These are phyloP conservation scores for Melanostoma scalare DNA, from an alignment of 2,888 invertebrate species.

Conservation along the genomic window DNA sequence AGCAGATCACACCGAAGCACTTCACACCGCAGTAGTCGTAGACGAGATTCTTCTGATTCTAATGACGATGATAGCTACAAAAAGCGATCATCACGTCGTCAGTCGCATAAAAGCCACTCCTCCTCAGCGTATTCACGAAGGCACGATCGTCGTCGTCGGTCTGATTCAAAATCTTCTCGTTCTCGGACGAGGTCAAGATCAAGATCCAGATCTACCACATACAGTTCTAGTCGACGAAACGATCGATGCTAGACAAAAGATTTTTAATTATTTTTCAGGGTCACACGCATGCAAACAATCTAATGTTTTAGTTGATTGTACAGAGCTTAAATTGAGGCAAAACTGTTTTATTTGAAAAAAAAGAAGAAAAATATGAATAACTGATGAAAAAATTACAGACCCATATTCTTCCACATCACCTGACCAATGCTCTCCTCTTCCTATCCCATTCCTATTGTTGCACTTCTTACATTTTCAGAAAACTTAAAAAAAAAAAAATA, in stretches of 20 bases:
- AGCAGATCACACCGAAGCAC: conserved; percentile 38
- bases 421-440: conserved; percentile 19
- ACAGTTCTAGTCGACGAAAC: conserved; percentile 59
- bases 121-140: conserved; percentile 54
- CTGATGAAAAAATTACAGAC: conserved; percentile 3
- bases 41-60: conserved; percentile 76
- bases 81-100: conserved; percentile 56
- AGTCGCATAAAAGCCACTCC: conserved; percentile 43
- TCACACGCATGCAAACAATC: conserved; percentile 42
- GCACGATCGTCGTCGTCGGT: conserved; percentile 56
- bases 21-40: conserved; percentile 65
- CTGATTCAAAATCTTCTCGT: conserved; percentile 65
- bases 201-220: conserved; percentile 77
- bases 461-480: conserved; percentile 54
- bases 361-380: conserved; percentile 14
- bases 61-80: conserved; percentile 72
- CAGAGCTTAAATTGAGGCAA: conserved; percentile 43
- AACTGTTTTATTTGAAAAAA: conserved; percentile 19
- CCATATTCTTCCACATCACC: conserved; percentile 15
- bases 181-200: conserved; percentile 75
- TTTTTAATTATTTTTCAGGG: conserved; percentile 50
- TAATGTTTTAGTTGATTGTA: conserved; percentile 55
- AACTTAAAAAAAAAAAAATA: conserved; percentile 21
- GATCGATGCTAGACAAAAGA: conserved; percentile 50
- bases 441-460: conserved; percentile 8